These are phyloP conservation scores for Oryzias celebensis DNA, from an alignment of 2,113 vertebrate species.

Conservation along the genomic window DNA sequence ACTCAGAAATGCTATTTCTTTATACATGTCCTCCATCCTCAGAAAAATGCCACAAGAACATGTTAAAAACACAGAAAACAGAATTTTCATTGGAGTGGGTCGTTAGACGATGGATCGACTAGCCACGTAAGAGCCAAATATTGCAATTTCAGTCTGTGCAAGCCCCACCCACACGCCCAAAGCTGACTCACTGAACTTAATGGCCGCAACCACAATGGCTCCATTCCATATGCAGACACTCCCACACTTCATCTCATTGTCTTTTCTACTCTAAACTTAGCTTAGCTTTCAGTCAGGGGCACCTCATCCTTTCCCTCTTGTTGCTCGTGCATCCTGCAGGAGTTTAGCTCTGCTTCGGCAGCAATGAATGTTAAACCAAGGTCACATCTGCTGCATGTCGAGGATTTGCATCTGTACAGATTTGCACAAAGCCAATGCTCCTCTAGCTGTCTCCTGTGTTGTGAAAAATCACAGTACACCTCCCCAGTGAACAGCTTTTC, in stretches of 20 bases:
- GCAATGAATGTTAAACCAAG: slow-evolving; percentile 58
- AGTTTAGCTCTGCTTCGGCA: slow-evolving; percentile 14
- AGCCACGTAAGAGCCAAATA: slow-evolving; percentile 36
- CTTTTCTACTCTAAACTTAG: slow-evolving; percentile 63
- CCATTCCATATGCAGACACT: slow-evolving; percentile 53
- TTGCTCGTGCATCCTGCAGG: slow-evolving; percentile 37
- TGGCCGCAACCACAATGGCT: slow-evolving; percentile 42
- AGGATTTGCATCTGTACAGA: slow-evolving; percentile 21
- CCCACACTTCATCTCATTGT: slow-evolving; percentile 40
- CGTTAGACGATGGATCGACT: slow-evolving; percentile 27
- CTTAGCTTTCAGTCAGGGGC: slow-evolving; percentile 43
- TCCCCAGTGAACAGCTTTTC: not conserved
- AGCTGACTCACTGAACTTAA: slow-evolving; percentile 55
- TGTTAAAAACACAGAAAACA: too few relatives aligned
- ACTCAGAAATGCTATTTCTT: too few relatives aligned
- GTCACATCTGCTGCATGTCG: slow-evolving; percentile 35
- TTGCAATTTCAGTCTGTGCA: slow-evolving; percentile 40
- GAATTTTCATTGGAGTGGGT: slow-evolving; percentile 16
- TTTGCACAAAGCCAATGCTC: slow-evolving; percentile 5
- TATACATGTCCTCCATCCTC: too few relatives aligned
- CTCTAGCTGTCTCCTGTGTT: slow-evolving; percentile 2
- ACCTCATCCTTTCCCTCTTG: slow-evolving; percentile 34
- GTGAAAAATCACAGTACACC: not conserved
- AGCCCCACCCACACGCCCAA: slow-evolving; percentile 52
- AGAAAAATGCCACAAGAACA: too few relatives aligned